Percentiles rank a stretch among this genome's conserved stretches.
These are phyloP conservation scores for Bombylius discolor DNA, from an alignment of 2,888 invertebrate species.

Conservation along the genomic window DNA sequence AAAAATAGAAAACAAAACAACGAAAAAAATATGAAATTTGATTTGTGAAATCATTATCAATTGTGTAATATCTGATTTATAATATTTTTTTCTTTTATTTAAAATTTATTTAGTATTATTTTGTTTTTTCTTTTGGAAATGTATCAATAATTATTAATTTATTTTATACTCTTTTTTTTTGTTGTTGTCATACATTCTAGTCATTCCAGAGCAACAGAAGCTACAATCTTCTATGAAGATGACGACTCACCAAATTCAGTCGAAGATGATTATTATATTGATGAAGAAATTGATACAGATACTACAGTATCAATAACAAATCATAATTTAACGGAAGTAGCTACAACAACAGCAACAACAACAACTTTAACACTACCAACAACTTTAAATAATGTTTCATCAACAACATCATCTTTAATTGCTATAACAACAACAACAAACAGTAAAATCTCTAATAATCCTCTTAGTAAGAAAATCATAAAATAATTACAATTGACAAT, in stretches of 20 bases:
- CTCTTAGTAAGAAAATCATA: not conserved
- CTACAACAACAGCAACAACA: not conserved
- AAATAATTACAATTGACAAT: too few relatives aligned
- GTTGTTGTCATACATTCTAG: too few relatives aligned
- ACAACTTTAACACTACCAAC: not conserved
- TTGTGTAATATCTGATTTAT: too few relatives aligned
- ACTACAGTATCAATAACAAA: not conserved
- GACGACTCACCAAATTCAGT: constrained; percentile 8
- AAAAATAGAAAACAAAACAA: too few relatives aligned
- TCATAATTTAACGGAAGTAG: not conserved
- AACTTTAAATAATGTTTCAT: not conserved
- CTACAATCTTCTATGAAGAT: not conserved
- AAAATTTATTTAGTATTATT: too few relatives aligned
- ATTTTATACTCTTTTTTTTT: too few relatives aligned
- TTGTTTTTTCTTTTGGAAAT: too few relatives aligned
- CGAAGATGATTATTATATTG: constrained; percentile 6
- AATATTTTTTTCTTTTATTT: too few relatives aligned
- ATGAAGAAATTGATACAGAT: constrained; percentile 1
- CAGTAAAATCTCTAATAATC: not conserved
- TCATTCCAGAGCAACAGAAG: constrained; percentile 13
- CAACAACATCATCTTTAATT: too few relatives aligned
- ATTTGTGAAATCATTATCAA: too few relatives aligned
- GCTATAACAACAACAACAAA: constrained; percentile 16
- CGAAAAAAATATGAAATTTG: too few relatives aligned
- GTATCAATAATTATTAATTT: too few relatives aligned